phyloP scores from a whole-genome alignment of 1,140 invertebrate species.

The Onthophagus taurus region DNA sequence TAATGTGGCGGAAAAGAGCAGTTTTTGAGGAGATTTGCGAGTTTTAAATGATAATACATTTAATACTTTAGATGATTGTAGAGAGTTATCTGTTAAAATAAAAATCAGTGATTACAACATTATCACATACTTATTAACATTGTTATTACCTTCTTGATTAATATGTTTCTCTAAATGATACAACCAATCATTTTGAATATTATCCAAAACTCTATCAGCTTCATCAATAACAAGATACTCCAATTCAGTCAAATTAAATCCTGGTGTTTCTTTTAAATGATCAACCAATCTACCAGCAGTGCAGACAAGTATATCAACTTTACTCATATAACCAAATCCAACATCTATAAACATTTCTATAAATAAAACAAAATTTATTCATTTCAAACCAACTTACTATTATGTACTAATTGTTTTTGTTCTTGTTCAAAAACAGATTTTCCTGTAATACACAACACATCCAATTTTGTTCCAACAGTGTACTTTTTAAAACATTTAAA shows the following conservation, averaged over 20 bases:
- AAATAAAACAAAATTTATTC: neutral
- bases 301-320: slow-evolving; percentile 83
- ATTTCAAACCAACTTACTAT: slow-evolving; percentile 42
- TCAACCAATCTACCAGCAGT: slow-evolving; percentile 90
- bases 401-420: slow-evolving; percentile 60
- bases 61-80: slow-evolving; percentile 20
- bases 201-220: slow-evolving; percentile 88
- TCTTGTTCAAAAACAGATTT: slow-evolving; percentile 63
- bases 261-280: slow-evolving; percentile 78
- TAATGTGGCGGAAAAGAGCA: slow-evolving; percentile 92
- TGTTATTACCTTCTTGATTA: slow-evolving; percentile 25
- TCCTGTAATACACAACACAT: slow-evolving; percentile 65
- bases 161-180: slow-evolving; percentile 57
- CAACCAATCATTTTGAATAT: slow-evolving; percentile 84
- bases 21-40: slow-evolving; percentile 67
- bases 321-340: slow-evolving; percentile 38
- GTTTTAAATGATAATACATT: slow-evolving; percentile 42
- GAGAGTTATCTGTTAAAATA: neutral
- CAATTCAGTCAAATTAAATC: slow-evolving; percentile 72
- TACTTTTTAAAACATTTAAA: slow-evolving; percentile 72
- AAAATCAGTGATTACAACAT: neutral
- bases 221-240: slow-evolving; percentile 91
- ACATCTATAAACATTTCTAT: slow-evolving; percentile 21
- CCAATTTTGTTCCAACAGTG: slow-evolving; percentile 58
- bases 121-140: neutral